These are phyloP conservation scores for Tinea trinotella DNA, from an alignment of 2,888 invertebrate genomes.

Conservation along the genomic window DNA sequence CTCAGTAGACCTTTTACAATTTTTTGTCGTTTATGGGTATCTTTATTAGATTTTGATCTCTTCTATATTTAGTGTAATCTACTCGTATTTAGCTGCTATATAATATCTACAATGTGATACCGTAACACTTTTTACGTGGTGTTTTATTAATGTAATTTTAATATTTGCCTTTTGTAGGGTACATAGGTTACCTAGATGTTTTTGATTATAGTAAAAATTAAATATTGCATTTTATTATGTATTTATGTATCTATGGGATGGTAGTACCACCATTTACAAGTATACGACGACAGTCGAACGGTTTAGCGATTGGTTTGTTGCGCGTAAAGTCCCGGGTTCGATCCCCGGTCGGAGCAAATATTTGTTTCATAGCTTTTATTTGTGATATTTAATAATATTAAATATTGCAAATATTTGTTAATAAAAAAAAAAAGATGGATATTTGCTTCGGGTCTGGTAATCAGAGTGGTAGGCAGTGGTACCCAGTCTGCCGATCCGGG, in stretches of 20 bases:
- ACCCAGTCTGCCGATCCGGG: too few species aligned
- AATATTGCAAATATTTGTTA: too few species aligned
- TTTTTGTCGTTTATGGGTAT: not conserved
- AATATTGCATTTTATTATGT: not conserved
- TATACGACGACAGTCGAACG: too few species aligned
- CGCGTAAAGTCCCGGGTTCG: too few species aligned
- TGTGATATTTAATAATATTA: too few species aligned
- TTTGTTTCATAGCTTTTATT: too few species aligned
- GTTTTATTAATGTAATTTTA: not conserved
- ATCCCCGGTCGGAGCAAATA: too few species aligned
- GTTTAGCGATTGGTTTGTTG: too few species aligned
- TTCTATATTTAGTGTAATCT: not conserved
- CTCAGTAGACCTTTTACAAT: not conserved
- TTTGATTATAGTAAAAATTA: not conserved
- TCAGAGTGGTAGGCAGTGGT: too few species aligned
- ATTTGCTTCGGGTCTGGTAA: too few species aligned
- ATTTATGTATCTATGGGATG: not conserved
- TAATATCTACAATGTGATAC: not conserved
- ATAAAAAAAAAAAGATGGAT: too few species aligned
- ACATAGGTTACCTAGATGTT: not conserved
- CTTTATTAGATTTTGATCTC: conserved; percentile 5
- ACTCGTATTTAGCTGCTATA: not conserved
- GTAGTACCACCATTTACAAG: too few species aligned
- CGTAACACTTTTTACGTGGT: not conserved
- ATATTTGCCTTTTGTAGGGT: not conserved